Evolutionary conservation across 1,140 invertebrate genomes (phyloP), one percentile per base, ranked within the genome.

Genomic region (Semibalanus balanoides): DNA sequence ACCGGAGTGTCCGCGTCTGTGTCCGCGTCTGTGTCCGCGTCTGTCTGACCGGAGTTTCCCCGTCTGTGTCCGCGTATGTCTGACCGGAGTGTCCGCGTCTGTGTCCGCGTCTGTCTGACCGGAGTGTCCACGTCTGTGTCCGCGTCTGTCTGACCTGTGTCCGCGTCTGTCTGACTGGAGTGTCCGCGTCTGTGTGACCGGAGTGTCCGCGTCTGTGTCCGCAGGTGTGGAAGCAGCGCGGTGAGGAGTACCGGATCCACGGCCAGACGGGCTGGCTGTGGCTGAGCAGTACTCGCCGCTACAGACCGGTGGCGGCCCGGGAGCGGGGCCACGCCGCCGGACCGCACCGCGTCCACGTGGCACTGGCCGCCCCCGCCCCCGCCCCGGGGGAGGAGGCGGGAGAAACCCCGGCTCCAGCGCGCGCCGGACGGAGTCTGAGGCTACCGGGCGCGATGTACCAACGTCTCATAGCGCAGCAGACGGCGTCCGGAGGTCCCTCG

Each of bases 151-250:
- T n/a, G n/a, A n/a, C n/a, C n/a, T n/a, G n/a, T n/a, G n/a, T n/a
- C n/a, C n/a, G n/a, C n/a, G n/a, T n/a, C n/a, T n/a, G n/a, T n/a
- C n/a, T n/a, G n/a, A n/a, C n/a, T n/a, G n/a, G n/a, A n/a, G n/a
- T n/a, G n/a, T n/a, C n/a, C n/a, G n/a, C n/a, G n/a, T n/a, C n/a
- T n/a, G n/a, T n/a, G n/a, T n/a, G n/a, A n/a, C n/a, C n/a, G n/a
- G n/a, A n/a, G n/a, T n/a, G n/a, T 40, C 31, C 14, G 76, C 70
- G 22, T 73, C 30, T 74, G 80, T 30, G 79, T 64, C 90, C n/a
- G n/a, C n/a, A 94, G 84, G 88, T 93, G 27, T 96, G 93, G 93
- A 99, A 99, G 82, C 94, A 97, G 85, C 97, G 96, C 85, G 97
- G 96, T 11, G 97, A 99, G 84, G 96, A 99, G 82, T 98, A 98